phyloP scores from a whole-genome alignment of 2,888 invertebrate genomes.

The Lymantria monacha region DNA sequence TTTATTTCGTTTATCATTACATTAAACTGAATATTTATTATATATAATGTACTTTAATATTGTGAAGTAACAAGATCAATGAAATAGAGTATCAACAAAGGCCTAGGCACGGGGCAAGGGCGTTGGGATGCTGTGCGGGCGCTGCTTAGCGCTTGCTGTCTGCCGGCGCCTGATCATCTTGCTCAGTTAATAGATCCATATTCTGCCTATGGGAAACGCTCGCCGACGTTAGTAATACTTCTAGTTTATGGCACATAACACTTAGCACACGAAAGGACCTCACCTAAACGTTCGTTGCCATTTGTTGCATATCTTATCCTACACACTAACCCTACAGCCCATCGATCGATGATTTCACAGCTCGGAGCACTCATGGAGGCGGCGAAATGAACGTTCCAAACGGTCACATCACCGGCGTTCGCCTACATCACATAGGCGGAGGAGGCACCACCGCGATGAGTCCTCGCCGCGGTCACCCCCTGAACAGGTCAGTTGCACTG shows the following conservation, averaged over 20 bases:
- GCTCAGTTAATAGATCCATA: conserved; percentile 61
- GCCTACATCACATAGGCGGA: conserved; percentile 88
- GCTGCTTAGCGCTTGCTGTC: conserved; percentile 67
- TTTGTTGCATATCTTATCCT: conserved; percentile 44
- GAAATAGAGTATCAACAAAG: conserved; percentile 37
- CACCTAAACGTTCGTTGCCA: conserved; percentile 56
- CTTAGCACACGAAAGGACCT: conserved; percentile 55
- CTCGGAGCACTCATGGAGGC: conserved; percentile 89
- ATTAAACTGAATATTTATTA: neutral
- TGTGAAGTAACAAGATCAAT: conserved; percentile 11
- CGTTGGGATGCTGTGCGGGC: conserved; percentile 60
- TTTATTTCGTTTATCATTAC: conserved; percentile 8
- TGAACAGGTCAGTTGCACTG: conserved; percentile 73
- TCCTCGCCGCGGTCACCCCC: conserved; percentile 74
- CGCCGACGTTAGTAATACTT: conserved; percentile 65
- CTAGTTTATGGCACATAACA: conserved; percentile 29
- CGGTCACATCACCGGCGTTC: conserved; percentile 92
- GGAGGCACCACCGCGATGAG: conserved; percentile 83
- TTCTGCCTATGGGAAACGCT: conserved; percentile 55
- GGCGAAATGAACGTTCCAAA: conserved; percentile 92
- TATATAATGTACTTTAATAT: neutral
- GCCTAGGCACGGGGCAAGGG: conserved; percentile 54
- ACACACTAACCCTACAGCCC: conserved; percentile 77
- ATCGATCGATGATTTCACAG: conserved; percentile 85
- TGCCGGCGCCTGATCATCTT: conserved; percentile 64